Conservation (phyloP, 2,888 invertebrate species). For the Odontocolon sp. region DNA sequence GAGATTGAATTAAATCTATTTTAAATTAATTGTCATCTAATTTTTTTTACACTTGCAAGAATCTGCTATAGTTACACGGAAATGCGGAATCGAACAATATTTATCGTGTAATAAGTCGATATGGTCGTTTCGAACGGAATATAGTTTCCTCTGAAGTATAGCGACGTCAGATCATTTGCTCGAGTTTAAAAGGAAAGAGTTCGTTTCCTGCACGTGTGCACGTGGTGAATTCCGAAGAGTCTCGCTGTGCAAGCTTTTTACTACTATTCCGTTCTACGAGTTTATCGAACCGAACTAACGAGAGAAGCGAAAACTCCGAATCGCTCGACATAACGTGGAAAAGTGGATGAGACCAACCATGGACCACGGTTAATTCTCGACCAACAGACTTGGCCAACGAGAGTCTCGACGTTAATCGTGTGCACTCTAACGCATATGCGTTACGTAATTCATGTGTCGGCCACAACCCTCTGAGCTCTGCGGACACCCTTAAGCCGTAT, state of each 20-base stretch:
- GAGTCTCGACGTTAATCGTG: constrained; percentile 57
- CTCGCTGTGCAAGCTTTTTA: constrained; percentile 13
- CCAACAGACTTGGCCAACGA: constrained; percentile 4
- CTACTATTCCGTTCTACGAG: constrained; percentile 1
- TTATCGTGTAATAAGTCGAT: too few species aligned
- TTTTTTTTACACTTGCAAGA: too few species aligned
- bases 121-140: too few species aligned
- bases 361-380: constrained; percentile 46
- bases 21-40: too few species aligned
- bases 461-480: constrained; percentile 23
- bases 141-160: too few species aligned
- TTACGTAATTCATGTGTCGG: constrained; percentile 49
- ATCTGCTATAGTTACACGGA: too few species aligned
- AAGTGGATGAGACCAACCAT: background rate
- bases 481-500: background rate
- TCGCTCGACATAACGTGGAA: constrained; percentile 6
- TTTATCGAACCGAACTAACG: constrained; percentile 59
- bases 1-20: too few species aligned
- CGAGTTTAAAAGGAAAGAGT: too few species aligned
- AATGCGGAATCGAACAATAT: too few species aligned
- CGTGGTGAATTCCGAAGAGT: constrained; percentile 45
- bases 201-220: too few species aligned
- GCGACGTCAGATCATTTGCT: too few species aligned
- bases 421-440: constrained; percentile 57
- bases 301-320: constrained; percentile 31